Conservation (phyloP, 1,140 invertebrate species). For the Mya arenaria region DNA sequence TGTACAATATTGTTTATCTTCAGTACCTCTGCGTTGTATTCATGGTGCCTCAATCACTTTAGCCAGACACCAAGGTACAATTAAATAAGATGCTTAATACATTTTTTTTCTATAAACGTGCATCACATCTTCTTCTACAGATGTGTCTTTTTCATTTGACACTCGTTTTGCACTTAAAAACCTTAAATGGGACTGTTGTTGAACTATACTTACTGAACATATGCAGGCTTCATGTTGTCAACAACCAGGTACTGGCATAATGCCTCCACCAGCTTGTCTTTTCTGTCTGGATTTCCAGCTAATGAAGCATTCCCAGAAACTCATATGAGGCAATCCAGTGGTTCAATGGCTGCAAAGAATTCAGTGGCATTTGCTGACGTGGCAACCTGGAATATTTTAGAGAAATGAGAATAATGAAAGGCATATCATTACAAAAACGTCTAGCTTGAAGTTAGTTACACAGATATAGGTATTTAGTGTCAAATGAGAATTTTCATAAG, state of each 20-base stretch:
- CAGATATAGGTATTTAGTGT: too few species aligned
- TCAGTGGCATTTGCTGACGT: background rate
- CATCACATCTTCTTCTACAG: too few species aligned
- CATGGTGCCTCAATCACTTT: too few species aligned
- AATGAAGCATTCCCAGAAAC: conserved; percentile 1
- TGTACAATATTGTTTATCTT: too few species aligned
- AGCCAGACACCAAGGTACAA: too few species aligned
- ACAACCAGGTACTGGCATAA: conserved; percentile 15
- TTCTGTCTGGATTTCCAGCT: background rate
- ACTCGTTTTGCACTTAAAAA: background rate
- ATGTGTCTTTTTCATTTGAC: too few species aligned
- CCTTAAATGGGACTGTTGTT: background rate
- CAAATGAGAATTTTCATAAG: too few species aligned
- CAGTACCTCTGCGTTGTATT: too few species aligned
- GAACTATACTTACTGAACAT: conserved; percentile 17
- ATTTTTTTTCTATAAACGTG: too few species aligned
- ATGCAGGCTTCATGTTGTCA: conserved; percentile 18
- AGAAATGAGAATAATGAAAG: background rate
- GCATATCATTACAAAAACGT: background rate
- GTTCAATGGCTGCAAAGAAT: background rate
- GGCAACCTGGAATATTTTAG: background rate
- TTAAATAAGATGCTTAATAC: too few species aligned
- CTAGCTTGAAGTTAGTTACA: too few species aligned
- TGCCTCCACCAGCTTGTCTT: conserved; percentile 17
- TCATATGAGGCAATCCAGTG: background rate